These are phyloP conservation scores for Heliconius hewitsoni DNA, from an alignment of 1,140 invertebrate species.

Conservation along the genomic window DNA sequence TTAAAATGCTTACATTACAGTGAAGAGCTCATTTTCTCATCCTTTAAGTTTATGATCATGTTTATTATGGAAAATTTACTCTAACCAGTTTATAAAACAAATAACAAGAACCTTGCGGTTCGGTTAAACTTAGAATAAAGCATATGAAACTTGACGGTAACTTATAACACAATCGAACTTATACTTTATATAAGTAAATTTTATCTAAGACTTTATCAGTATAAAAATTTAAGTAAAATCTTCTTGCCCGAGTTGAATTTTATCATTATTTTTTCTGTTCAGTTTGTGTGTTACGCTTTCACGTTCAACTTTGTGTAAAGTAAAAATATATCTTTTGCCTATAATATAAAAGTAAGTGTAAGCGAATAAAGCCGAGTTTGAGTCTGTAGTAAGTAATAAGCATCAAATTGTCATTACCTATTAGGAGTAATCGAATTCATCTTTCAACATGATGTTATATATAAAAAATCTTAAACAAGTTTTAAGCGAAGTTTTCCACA, in stretches of 20 bases:
- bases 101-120: neutral
- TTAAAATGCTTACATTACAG: neutral
- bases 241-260: neutral
- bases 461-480: neutral
- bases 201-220: neutral
- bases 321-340: no score
- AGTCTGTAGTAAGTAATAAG: neutral
- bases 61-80: neutral
- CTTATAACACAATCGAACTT: conserved; percentile 13
- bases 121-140: neutral
- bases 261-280: neutral
- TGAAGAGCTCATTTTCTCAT: neutral
- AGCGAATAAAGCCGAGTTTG: neutral
- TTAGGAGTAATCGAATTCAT: neutral
- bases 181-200: neutral
- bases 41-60: neutral
- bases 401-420: neutral
- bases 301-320: no score
- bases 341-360: neutral
- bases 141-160: neutral
- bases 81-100: neutral
- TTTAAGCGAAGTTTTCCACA: no score
- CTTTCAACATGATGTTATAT: neutral
- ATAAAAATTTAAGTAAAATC: neutral
- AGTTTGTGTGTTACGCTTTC: no score